Percentiles rank a stretch among this genome's conserved stretches.
Evolutionary conservation across 2,797 vertebrate species (phyloP).

Genomic region (Gallinago solitaria): DNA sequence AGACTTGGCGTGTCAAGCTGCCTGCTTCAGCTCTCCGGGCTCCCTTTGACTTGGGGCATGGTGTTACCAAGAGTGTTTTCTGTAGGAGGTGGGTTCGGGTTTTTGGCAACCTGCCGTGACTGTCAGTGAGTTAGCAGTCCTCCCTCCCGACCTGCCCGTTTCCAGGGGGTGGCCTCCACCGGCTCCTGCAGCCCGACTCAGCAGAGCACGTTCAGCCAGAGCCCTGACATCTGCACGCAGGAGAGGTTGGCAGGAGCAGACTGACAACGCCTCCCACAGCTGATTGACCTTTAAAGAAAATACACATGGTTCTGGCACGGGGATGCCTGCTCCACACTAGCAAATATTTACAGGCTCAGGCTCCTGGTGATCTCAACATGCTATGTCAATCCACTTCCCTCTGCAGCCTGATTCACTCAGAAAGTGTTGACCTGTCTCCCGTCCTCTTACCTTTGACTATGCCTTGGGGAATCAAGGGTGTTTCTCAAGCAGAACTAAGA

Average conservation of each 20-base stretch:
- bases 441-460: not conserved
- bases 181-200: not conserved
- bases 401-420: not conserved
- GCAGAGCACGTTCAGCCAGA: not conserved
- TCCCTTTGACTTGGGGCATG: not conserved
- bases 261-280: constrained; percentile 14
- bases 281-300: constrained; percentile 41
- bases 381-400: not conserved
- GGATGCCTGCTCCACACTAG: not conserved
- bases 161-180: not conserved
- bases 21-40: not conserved
- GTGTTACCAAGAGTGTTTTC: not conserved
- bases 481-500: constrained; percentile 13
- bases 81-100: not conserved
- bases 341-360: constrained; percentile 10
- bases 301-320: not conserved
- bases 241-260: not conserved
- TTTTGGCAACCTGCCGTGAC: not conserved
- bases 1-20: not conserved
- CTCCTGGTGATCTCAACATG: not conserved
- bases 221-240: not conserved
- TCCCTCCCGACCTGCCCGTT: not conserved
- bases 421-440: not conserved
- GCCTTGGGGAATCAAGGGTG: not conserved
- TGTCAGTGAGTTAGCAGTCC: not conserved